A percentile compares a stretch with the other conserved stretches of the same genome.
Conservation (phyloP, 2,113 vertebrate species). For the Bucco capensis region DNA sequence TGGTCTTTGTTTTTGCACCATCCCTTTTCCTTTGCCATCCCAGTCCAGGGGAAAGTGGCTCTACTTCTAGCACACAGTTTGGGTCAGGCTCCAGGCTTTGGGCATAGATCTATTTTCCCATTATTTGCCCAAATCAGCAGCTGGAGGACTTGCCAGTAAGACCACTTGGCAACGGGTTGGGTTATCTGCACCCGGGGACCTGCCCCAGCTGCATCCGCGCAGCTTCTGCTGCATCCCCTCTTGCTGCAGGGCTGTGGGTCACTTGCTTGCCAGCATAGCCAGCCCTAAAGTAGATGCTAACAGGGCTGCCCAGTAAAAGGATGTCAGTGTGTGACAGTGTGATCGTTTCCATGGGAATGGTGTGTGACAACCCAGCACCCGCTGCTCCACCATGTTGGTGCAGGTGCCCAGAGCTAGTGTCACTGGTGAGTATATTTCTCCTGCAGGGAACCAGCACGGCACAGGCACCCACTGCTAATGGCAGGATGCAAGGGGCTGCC, state of each 20-base stretch:
- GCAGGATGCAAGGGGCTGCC: rapidly evolving
- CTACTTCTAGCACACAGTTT: rapidly evolving
- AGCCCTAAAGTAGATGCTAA: neutral
- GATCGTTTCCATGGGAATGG: constrained; percentile 42
- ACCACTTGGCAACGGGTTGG: rapidly evolving
- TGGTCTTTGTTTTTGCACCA: neutral
- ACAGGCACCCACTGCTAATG: rapidly evolving
- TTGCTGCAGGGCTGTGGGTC: neutral
- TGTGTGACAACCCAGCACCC: neutral
- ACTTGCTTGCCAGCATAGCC: rapidly evolving
- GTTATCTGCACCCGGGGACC: neutral
- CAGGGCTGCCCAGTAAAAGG: neutral
- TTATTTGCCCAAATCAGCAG: neutral
- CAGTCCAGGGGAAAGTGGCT: rapidly evolving
- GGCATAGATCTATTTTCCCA: neutral
- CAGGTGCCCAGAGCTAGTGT: neutral
- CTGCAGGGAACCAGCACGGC: rapidly evolving
- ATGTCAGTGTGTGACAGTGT: neutral
- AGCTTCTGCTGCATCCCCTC: neutral
- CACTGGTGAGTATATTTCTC: rapidly evolving
- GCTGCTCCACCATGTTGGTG: neutral
- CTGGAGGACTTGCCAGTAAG: neutral
- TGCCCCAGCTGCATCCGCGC: neutral
- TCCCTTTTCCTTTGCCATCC: neutral
- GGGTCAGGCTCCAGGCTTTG: neutral